Evolutionary conservation across 2,113 vertebrate genomes (phyloP).

Genomic region (Rhinopithecus roxellana): DNA sequence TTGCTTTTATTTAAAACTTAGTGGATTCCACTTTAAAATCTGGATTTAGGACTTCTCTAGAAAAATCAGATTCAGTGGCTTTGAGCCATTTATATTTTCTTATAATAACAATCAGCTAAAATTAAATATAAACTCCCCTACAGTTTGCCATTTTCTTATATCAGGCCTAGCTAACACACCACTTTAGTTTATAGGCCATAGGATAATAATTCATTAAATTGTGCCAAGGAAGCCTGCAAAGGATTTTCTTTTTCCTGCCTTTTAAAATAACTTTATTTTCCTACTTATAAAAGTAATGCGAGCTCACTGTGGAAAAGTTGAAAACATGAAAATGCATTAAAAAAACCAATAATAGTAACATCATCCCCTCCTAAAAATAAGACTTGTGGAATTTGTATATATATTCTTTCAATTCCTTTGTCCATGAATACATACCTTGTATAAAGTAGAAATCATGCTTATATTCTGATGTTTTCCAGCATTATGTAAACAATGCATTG

Average conservation of each 20-base stretch:
- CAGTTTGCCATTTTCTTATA: background rate
- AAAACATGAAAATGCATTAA: background rate
- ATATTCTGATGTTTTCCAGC: background rate
- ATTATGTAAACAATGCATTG: background rate
- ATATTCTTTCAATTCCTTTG: background rate
- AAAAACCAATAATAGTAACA: background rate
- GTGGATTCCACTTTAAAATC: conserved; percentile 15
- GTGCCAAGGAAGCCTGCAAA: background rate
- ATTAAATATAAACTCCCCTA: background rate
- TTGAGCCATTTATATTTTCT: background rate
- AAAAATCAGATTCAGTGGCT: background rate
- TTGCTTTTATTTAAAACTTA: conserved; percentile 12
- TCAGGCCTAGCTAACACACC: background rate
- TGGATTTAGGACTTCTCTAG: background rate
- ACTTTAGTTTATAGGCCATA: background rate
- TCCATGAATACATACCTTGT: background rate
- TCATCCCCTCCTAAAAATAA: background rate
- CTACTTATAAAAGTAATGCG: background rate
- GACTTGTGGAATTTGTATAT: background rate
- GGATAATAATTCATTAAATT: background rate
- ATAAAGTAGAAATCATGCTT: background rate
- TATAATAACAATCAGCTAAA: background rate
- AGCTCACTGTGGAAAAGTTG: background rate
- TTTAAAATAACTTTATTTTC: background rate
- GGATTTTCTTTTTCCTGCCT: background rate